A percentile compares a stretch with the other conserved stretches of the same genome.
Evolutionary conservation across 2,888 invertebrate species (phyloP).

Genomic region (Mythimna loreyi): DNA sequence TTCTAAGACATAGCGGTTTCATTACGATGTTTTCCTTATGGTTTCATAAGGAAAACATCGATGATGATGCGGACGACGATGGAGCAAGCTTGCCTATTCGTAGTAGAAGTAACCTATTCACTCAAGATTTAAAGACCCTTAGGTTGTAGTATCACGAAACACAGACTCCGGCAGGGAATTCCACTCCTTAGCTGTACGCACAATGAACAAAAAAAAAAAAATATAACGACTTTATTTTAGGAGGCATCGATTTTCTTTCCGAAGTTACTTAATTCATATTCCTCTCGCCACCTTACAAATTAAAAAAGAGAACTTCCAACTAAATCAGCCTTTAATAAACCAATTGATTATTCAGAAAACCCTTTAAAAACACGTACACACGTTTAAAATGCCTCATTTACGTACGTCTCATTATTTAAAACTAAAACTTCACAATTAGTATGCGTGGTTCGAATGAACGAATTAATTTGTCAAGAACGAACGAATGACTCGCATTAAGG

Average conservation of each 20-base stretch:
- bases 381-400: conserved; percentile 55
- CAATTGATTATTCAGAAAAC: conserved; percentile 17
- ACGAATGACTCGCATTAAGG: conserved; percentile 63
- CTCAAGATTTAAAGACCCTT: too few relatives aligned
- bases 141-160: too few relatives aligned
- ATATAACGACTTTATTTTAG: too few relatives aligned
- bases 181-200: too few relatives aligned
- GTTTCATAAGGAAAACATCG: too few relatives aligned
- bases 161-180: too few relatives aligned
- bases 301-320: conserved; percentile 11
- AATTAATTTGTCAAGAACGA: conserved; percentile 68
- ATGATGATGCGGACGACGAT: too few relatives aligned
- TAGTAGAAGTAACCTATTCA: too few relatives aligned
- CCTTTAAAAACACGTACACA: conserved; percentile 12
- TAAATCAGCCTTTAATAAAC: conserved; percentile 1
- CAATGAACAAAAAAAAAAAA: too few relatives aligned
- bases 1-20: too few relatives aligned
- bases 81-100: too few relatives aligned
- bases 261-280: background rate
- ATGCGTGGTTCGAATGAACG: conserved; percentile 59
- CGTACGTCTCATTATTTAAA: conserved; percentile 48
- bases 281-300: background rate
- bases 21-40: too few relatives aligned
- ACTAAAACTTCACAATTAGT: conserved; percentile 59
- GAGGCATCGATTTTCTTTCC: background rate